Base-by-base conservation (phyloP, 2,888 invertebrate genomes). In the Neoascia interrupta region DNA sequence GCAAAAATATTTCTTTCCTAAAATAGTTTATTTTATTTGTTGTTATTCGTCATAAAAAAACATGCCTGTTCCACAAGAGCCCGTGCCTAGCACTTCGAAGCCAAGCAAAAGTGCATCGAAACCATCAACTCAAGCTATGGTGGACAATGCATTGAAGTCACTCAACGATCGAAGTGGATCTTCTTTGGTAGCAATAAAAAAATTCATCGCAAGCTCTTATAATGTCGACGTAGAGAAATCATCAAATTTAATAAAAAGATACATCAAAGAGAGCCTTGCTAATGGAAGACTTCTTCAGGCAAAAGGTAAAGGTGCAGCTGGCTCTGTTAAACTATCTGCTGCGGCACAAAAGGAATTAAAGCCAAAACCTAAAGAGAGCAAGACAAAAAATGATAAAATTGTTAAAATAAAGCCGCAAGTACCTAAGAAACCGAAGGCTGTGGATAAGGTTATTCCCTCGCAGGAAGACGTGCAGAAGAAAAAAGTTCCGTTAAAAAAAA, bases 101-200 rank as follows among this genome's bases (percentile, higher is more conserved):
- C 3, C 23, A 28, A 63, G 18, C n/a, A n/a, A n/a, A n/a, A n/a
- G n/a, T 10, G 0, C 11, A 13, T 8, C 49, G 0, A 70, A 10
- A 10, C 91, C 91, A 0, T 88, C 87, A 13, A 90, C 90, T 0
- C 84, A 90, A 1, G 88, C 88, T 26, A 92, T 93, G 92, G 92
- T 93, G 0, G 90, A 89, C 81, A 88, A 86, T 26, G 92, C 93
- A 1, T 90, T 92, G 47, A 88, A 86, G 72, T 85, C 87, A 58
- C 84, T 92, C 49, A 90, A 91, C 82, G 91, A 91, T 83, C 90
- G 91, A 21, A 90, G 90, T 56, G 93, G 93, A 21, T 92, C 92
- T 0, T 92, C 92, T 0, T 83, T 87, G 79, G 90, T 86, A 84
- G 89, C 89, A 1, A 84, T 85, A 5, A 93, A 92, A 85, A 93